Conservation (phyloP, 2,888 invertebrate genomes). For the Cremastobaeus sp. region DNA sequence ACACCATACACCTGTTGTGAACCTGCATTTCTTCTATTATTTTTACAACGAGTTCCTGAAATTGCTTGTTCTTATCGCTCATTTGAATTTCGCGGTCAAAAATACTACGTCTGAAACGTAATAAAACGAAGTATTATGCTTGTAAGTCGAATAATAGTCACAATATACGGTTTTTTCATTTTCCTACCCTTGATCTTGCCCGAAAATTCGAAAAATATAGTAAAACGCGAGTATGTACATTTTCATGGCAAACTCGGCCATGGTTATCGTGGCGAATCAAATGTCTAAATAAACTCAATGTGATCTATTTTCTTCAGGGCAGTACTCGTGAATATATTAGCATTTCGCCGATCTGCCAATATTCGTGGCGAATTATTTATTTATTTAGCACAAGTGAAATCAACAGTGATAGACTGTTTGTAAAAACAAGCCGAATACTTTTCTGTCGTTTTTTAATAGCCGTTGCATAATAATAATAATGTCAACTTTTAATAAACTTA, state of each 20-base stretch:
- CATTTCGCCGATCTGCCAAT: conserved; percentile 2
- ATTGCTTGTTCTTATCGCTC: conserved; percentile 41
- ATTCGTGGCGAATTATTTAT: conserved; percentile 23
- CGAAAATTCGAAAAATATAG: background rate
- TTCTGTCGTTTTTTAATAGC: too few species aligned
- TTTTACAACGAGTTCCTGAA: conserved; percentile 65
- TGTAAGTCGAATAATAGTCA: conserved; percentile 15
- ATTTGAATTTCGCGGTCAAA: conserved; percentile 6
- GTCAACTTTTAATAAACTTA: background rate
- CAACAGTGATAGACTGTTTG: background rate
- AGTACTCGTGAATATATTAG: conserved; percentile 9
- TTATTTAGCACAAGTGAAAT: conserved; percentile 3
- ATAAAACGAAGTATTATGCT: background rate
- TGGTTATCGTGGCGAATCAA: too few species aligned
- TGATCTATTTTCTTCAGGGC: background rate
- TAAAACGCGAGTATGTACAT: background rate
- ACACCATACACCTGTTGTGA: conserved; percentile 69
- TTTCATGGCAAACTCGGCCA: too few species aligned
- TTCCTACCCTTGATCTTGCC: background rate
- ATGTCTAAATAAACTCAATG: background rate
- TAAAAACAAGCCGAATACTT: too few species aligned
- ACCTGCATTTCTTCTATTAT: conserved; percentile 68
- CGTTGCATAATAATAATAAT: too few species aligned
- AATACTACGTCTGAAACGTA: background rate
- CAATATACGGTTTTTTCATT: background rate